A percentile compares a stretch with the other conserved stretches of the same genome.
Conservation (phyloP, 2,113 vertebrate species). For the Apodemus sylvaticus region DNA sequence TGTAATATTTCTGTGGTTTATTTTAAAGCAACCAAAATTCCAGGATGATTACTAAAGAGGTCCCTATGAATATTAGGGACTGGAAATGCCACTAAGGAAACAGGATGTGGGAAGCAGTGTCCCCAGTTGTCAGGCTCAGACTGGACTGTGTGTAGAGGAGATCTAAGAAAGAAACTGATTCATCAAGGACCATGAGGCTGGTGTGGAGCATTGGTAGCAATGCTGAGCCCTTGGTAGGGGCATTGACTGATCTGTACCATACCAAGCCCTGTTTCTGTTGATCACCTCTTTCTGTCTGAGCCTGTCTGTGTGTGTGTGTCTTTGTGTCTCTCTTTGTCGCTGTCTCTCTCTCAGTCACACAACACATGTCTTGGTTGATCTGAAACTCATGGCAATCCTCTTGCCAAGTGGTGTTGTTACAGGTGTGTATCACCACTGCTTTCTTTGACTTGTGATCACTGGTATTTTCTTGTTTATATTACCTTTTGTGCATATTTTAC, state of each 20-base stretch:
- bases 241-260: background rate
- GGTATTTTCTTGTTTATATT: background rate
- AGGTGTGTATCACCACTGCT: background rate
- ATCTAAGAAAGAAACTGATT: background rate
- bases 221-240: background rate
- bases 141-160: background rate
- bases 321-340: background rate
- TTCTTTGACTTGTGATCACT: background rate
- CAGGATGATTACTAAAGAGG: background rate
- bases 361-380: background rate
- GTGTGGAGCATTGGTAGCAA: background rate
- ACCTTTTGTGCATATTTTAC: background rate
- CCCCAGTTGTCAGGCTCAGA: background rate
- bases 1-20: too few species aligned
- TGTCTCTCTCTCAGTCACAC: background rate
- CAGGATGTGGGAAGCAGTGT: background rate
- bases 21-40: too few species aligned
- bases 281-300: background rate
- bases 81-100: background rate
- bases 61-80: background rate
- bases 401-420: background rate
- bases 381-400: background rate
- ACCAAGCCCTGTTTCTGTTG: background rate
- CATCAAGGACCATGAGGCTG: background rate
- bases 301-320: background rate